Evolutionary conservation across 1,140 invertebrate genomes (phyloP).

Genomic region (Leptoteleia sp.): DNA sequence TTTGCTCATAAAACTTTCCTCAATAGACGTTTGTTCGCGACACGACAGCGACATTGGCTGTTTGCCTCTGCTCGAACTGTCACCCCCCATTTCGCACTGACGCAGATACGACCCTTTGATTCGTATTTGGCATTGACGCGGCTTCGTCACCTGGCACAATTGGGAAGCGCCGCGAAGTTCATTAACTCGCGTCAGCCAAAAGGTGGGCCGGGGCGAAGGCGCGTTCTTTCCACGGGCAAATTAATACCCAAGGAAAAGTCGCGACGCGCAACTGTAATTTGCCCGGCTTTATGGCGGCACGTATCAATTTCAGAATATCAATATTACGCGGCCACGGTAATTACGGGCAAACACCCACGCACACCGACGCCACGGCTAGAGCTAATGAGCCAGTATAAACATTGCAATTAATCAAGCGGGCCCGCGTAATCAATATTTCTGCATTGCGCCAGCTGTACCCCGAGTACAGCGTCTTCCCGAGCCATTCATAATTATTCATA

Average conservation of each 20-base stretch:
- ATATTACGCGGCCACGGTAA: conserved; percentile 26
- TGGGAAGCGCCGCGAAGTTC: conserved; percentile 13
- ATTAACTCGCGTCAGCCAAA: conserved; percentile 11
- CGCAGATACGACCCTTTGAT: conserved; percentile 12
- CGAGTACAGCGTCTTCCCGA: conserved; percentile 35
- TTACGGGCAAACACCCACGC: conserved; percentile 35
- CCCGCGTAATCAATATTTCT: conserved; percentile 50
- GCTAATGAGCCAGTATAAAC: conserved; percentile 54
- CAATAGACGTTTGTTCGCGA: not conserved
- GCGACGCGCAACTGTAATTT: conserved; percentile 26
- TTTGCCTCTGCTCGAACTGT: not conserved
- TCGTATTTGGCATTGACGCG: conserved; percentile 14
- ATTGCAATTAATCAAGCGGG: conserved; percentile 50
- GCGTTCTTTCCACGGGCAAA: conserved; percentile 16
- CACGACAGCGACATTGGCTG: conserved; percentile 32
- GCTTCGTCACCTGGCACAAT: conserved; percentile 42
- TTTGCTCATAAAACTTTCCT: conserved; percentile 17
- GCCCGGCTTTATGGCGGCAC: conserved; percentile 1
- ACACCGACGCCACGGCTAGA: conserved; percentile 5
- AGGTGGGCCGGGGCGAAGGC: not conserved
- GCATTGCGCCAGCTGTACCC: conserved; percentile 35
- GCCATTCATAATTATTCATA: conserved; percentile 56
- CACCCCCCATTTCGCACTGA: conserved; percentile 1
- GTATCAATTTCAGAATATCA: conserved; percentile 37
- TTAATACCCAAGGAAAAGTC: conserved; percentile 11